Percentiles rank a stretch among this genome's conserved stretches.
Evolutionary conservation across 2,797 vertebrate genomes (phyloP).

Genomic region (Alcedo quadribrachys): DNA sequence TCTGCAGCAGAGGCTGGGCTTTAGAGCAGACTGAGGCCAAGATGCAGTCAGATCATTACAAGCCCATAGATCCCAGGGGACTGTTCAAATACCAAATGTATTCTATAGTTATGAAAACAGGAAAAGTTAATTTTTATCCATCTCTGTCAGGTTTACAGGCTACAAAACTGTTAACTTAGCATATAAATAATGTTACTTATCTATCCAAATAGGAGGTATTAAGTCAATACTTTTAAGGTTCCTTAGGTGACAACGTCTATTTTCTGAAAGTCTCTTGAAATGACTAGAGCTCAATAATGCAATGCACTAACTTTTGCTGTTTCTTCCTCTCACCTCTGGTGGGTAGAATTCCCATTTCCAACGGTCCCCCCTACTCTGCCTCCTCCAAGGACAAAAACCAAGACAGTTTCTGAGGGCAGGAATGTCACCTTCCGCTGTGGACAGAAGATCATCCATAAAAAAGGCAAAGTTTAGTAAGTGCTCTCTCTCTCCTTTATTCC

Average conservation of each 20-base stretch:
- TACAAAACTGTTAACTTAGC: neutral
- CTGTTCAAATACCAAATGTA: neutral
- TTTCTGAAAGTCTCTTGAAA: neutral
- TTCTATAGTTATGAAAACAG: accelerated
- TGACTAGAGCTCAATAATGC: neutral
- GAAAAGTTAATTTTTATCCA: neutral
- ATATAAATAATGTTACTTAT: accelerated
- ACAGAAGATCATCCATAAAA: conserved; percentile 94
- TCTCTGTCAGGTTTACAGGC: neutral
- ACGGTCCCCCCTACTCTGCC: conserved; percentile 85
- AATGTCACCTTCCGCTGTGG: conserved; percentile 95
- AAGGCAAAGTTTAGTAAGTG: conserved; percentile 96
- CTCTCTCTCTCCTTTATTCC: neutral
- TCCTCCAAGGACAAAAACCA: conserved; percentile 91
- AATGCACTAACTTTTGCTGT: neutral
- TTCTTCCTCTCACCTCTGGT: neutral
- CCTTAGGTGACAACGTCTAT: neutral
- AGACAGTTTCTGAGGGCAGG: conserved; percentile 90
- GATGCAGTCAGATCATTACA: neutral
- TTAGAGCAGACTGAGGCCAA: neutral
- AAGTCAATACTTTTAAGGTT: neutral
- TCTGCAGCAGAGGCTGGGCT: neutral
- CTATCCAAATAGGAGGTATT: neutral
- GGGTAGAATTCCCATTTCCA: conserved; percentile 92
- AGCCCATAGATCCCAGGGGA: neutral